A percentile compares a stretch with the other conserved stretches of the same genome.
These are phyloP conservation scores for Scarus forsteni DNA, from an alignment of 2,797 vertebrate genomes.

Conservation along the genomic window DNA sequence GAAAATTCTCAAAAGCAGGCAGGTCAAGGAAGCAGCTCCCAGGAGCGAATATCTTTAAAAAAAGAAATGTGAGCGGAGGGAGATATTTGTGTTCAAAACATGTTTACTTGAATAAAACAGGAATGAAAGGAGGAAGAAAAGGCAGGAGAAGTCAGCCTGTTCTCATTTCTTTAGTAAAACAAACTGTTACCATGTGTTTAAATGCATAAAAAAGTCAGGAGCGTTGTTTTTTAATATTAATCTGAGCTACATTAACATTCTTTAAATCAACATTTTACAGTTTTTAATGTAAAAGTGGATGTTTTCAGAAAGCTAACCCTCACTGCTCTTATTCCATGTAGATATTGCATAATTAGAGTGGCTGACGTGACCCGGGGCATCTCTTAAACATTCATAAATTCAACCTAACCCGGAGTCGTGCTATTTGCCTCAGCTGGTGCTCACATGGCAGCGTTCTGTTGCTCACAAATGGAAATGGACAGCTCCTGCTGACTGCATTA, in stretches of 20 bases:
- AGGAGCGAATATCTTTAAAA: background rate
- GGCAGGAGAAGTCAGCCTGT: background rate
- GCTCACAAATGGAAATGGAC: conserved; percentile 67
- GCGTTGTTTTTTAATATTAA: background rate
- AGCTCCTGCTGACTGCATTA: conserved; percentile 66
- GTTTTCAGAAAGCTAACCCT: conserved; percentile 5
- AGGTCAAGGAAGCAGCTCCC: conserved; percentile 36
- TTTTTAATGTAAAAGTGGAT: background rate
- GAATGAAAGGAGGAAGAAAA: background rate
- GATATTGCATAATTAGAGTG: conserved; percentile 37
- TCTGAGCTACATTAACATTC: background rate
- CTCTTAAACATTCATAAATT: conserved; percentile 60
- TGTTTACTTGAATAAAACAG: conserved; percentile 1
- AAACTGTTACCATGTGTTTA: background rate
- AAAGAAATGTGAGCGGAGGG: background rate
- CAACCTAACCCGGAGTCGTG: conserved; percentile 36
- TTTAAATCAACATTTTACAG: conserved; percentile 2
- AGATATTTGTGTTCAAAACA: background rate
- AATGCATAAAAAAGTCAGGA: background rate
- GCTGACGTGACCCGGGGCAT: conserved; percentile 37
- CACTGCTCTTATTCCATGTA: background rate
- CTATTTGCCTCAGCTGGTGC: conserved; percentile 45
- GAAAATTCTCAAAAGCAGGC: conserved; percentile 8
- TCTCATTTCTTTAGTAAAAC: background rate
- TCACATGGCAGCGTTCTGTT: conserved; percentile 48